phyloP scores from a whole-genome alignment of 2,888 invertebrate species.

The Lasius platythorax region DNA sequence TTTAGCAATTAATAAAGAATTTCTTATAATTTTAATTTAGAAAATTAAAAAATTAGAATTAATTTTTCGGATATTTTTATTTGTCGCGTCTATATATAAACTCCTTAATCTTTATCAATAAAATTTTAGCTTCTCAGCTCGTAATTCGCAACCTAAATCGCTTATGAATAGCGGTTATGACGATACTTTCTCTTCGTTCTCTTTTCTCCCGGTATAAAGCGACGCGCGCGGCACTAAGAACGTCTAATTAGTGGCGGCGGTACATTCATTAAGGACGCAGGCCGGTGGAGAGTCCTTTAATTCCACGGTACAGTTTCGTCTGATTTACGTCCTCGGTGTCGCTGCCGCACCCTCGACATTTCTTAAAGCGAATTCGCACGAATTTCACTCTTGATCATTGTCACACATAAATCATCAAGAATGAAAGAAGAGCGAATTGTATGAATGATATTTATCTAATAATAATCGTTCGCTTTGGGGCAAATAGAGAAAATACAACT shows the following conservation, averaged over 20 bases:
- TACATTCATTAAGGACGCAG: constrained; percentile 81
- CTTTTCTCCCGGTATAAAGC: constrained; percentile 47
- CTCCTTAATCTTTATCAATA: constrained; percentile 35
- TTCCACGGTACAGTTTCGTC: constrained; percentile 79
- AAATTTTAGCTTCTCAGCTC: constrained; percentile 15
- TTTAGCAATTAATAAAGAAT: background rate
- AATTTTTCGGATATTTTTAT: background rate
- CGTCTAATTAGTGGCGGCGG: constrained; percentile 82
- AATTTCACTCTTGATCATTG: constrained; percentile 33
- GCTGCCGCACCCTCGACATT: constrained; percentile 67
- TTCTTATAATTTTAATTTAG: background rate
- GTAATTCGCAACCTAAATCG: constrained; percentile 61
- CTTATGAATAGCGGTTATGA: constrained; percentile 71
- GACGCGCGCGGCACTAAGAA: constrained; percentile 72
- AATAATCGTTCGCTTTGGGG: background rate
- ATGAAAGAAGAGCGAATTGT: background rate
- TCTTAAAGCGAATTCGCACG: constrained; percentile 45
- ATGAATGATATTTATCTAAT: background rate
- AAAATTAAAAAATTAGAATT: constrained; percentile 1
- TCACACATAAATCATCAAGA: constrained; percentile 13
- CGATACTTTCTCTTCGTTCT: constrained; percentile 66
- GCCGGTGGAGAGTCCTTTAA: constrained; percentile 80
- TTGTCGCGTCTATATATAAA: background rate
- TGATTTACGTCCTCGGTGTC: constrained; percentile 81
- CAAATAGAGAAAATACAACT: background rate